Conservation (phyloP, 2,797 vertebrate species). For the Capromys pilorides region DNA sequence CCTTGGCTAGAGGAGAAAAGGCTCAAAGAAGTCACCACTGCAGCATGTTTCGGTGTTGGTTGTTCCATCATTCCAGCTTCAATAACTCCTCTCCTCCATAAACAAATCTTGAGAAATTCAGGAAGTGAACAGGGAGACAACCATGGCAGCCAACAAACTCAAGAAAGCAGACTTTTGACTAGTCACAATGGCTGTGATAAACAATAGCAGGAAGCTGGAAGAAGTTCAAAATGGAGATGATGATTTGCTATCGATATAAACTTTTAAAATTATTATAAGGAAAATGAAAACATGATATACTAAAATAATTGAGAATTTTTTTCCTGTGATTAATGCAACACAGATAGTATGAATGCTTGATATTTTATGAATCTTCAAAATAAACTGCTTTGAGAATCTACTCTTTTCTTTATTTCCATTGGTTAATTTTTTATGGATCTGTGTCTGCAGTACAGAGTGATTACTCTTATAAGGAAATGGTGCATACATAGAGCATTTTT, state of each 20-base stretch:
- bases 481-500: background rate
- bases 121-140: background rate
- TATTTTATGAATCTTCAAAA: background rate
- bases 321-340: background rate
- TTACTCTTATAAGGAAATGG: background rate
- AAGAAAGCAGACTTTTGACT: background rate
- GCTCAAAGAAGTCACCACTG: background rate
- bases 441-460: background rate
- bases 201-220: background rate
- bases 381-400: background rate
- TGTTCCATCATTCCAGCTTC: background rate
- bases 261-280: slow-evolving; percentile 4
- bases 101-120: background rate
- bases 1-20: background rate
- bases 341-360: background rate
- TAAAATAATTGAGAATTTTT: background rate
- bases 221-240: background rate
- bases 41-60: background rate
- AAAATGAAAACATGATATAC: background rate
- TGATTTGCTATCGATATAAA: background rate
- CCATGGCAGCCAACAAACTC: background rate
- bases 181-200: background rate
- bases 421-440: background rate
- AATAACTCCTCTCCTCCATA: background rate
- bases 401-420: background rate